Evolutionary conservation across 2,888 invertebrate genomes (phyloP), one percentile per base, ranked within the genome.

Genomic region (Platynereis dumerilii): DNA sequence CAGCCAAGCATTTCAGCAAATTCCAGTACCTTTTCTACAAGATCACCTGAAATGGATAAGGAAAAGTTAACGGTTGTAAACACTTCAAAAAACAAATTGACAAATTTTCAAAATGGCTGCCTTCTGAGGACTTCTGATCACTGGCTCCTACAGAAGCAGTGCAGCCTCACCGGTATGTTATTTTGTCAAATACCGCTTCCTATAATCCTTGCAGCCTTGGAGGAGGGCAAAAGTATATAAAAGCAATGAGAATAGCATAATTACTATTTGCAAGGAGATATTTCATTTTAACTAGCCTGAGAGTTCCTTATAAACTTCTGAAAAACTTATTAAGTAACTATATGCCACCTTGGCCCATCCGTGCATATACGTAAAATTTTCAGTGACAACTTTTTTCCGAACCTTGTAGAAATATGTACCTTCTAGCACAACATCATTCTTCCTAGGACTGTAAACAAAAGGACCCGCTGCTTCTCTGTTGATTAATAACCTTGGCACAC

Each of bases 401-500:
- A 34, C 34, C 5, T 34, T 5, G 12, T 12, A 7, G 34, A 34
- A 34, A 34, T 12, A 34, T 34, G 34, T 53, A 68, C 67, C 69
- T 42, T 29, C 48, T 20, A 48, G 34, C 7, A 65, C 42, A 15
- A 68, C 67, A 60, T 69, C 69, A 39, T 68, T 67, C 15, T 17
- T 17, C 2, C 67, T 58, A 5, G 58, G 62, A 28, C 27, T 58
- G 26, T 59, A 15, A 2, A 24, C 39, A 55, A 73, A 73, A 20
- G 72, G 66, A 34, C 72, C 73, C 2, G 66, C 67, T 17, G 63
- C 59, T 3, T 67, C 59, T 27, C 52, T 69, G 62, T 73, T 73
- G 59, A 73, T 70, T n/a, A 73, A 62, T 15, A 73, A 15, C 2
- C 73, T 58, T n/a, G 73, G 72, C 26, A 60, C 52, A 7, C 56